These are phyloP conservation scores for Gyrodactylus bullatarudis DNA, from an alignment of 1,140 invertebrate genomes.

Conservation along the genomic window DNA sequence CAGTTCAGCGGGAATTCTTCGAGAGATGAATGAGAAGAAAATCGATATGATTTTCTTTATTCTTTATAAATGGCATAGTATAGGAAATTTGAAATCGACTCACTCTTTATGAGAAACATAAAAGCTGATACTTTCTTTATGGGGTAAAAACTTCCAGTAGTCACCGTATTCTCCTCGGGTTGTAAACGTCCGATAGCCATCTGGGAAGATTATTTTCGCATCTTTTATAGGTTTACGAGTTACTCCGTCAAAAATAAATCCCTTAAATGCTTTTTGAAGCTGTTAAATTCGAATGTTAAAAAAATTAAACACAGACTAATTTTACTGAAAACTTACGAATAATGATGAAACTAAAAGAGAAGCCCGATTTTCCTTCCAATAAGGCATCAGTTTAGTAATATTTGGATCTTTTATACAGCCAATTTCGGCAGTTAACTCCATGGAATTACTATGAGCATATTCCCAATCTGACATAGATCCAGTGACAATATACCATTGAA, in stretches of 20 bases:
- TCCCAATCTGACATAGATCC: neutral
- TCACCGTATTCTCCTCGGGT: neutral
- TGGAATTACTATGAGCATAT: neutral
- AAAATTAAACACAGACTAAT: too few species aligned
- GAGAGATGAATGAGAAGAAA: too few species aligned
- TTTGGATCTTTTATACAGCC: neutral
- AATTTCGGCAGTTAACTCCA: neutral
- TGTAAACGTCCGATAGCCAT: neutral
- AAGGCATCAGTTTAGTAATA: neutral
- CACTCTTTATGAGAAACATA: neutral
- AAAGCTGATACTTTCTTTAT: neutral
- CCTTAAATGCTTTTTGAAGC: neutral
- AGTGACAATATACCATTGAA: neutral
- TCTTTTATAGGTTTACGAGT: neutral
- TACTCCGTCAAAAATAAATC: neutral
- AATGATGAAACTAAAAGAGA: neutral
- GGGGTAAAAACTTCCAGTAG: neutral
- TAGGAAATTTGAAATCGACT: too few species aligned
- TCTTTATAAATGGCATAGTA: too few species aligned
- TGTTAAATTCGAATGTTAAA: too few species aligned
- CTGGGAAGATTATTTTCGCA: neutral
- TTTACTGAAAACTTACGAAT: neutral
- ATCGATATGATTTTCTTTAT: too few species aligned
- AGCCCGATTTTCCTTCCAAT: neutral
- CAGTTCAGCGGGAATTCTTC: too few species aligned